Conservation (phyloP, 2,888 invertebrate genomes). For the Caenorhabditis zanzibari region DNA sequence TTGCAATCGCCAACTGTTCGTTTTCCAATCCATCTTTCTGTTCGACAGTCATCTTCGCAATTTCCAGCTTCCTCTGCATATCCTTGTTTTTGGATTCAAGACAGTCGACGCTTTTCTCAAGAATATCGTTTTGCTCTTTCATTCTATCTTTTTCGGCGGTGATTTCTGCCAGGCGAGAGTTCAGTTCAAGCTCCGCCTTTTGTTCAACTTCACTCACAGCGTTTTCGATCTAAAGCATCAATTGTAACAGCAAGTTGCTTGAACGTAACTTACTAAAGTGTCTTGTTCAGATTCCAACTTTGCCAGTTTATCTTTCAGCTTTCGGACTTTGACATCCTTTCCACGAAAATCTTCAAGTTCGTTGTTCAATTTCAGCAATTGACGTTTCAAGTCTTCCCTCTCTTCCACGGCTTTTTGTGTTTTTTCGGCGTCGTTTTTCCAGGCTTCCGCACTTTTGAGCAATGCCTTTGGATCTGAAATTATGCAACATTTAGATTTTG, state of each 20-base stretch:
- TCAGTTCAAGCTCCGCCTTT: constrained; percentile 64
- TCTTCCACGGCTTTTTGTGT: constrained; percentile 85
- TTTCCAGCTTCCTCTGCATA: constrained; percentile 83
- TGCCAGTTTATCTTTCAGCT: constrained; percentile 84
- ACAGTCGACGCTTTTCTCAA: constrained; percentile 68
- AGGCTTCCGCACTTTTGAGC: constrained; percentile 84
- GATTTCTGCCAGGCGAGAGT: constrained; percentile 58
- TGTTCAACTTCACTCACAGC: constrained; percentile 54
- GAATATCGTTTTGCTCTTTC: constrained; percentile 59
- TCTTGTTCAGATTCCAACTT: constrained; percentile 74
- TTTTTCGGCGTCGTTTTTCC: constrained; percentile 84
- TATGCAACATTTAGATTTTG: no score
- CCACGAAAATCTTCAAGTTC: constrained; percentile 86
- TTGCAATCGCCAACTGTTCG: constrained; percentile 86
- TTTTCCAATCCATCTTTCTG: constrained; percentile 80
- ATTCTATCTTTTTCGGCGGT: constrained; percentile 63
- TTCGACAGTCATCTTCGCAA: constrained; percentile 65
- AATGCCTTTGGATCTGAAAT: constrained; percentile 85
- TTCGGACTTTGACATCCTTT: constrained; percentile 86
- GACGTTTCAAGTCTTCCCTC: constrained; percentile 85
- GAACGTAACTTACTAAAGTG: constrained; percentile 23
- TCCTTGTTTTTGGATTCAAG: constrained; percentile 78
- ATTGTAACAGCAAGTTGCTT: background rate
- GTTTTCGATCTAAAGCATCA: constrained; percentile 31
- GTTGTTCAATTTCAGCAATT: constrained; percentile 85